Conservation (phyloP, 1,140 invertebrate genomes). For the Hesperophylax magnus region DNA sequence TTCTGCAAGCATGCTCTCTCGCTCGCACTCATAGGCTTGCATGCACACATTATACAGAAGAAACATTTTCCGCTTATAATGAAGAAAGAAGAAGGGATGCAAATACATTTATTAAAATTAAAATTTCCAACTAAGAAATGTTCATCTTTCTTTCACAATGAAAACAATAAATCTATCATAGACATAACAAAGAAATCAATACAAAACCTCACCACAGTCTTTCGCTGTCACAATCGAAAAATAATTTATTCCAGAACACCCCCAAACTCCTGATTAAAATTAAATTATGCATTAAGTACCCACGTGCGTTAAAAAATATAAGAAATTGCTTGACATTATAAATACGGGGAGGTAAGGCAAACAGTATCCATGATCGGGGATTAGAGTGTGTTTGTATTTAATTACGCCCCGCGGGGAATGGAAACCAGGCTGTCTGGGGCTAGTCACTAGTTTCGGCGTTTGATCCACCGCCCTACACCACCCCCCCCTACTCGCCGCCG, state of each 20-base stretch:
- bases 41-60: no score
- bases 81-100: no score
- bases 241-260: background rate
- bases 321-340: conserved; percentile 21
- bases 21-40: no score
- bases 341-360: conserved; percentile 59
- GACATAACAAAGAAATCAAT: no score
- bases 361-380: conserved; percentile 44
- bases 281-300: conserved; percentile 30
- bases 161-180: no score
- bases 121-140: no score
- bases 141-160: no score
- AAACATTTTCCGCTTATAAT: no score
- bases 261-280: conserved; percentile 25
- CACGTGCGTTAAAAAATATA: conserved; percentile 29
- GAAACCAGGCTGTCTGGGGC: background rate
- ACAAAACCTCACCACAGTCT: no score
- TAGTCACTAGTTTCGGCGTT: conserved; percentile 18
- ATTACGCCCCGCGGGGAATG: conserved; percentile 57
- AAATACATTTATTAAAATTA: no score
- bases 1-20: no score
- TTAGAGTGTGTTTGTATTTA: conserved; percentile 63
- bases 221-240: no score
- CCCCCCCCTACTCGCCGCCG: background rate
- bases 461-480: conserved; percentile 1